These are phyloP conservation scores for Agapornis canus DNA, from an alignment of 2,797 vertebrate species.

Conservation along the genomic window DNA sequence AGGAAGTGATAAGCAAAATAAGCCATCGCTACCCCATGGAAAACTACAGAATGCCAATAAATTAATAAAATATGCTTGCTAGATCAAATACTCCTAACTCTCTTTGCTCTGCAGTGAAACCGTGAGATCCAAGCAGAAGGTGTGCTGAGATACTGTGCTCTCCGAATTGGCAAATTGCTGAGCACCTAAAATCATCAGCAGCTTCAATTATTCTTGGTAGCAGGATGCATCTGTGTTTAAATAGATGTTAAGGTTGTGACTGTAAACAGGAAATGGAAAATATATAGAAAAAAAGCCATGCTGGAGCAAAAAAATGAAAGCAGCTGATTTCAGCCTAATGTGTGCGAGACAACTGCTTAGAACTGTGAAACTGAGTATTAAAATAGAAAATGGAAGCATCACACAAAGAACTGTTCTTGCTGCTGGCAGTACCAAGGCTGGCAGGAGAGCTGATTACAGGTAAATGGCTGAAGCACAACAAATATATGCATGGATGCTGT, in stretches of 20 bases:
- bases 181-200: constrained; percentile 11
- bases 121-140: constrained; percentile 41
- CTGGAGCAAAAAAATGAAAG: not conserved
- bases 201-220: not conserved
- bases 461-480: not conserved
- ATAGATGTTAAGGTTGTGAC: not conserved
- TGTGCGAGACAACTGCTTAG: not conserved
- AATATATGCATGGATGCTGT: not conserved
- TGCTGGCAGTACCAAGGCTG: not conserved
- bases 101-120: not conserved
- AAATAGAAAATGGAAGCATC: not conserved
- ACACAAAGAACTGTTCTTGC: not conserved
- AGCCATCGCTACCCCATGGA: not conserved
- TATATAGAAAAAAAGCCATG: not conserved
- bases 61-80: constrained; percentile 24
- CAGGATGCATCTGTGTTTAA: not conserved
- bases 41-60: constrained; percentile 34
- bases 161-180: not conserved
- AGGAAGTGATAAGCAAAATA: not conserved
- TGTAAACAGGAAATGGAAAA: not conserved
- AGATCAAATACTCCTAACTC: constrained; percentile 16
- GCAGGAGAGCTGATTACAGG: not conserved
- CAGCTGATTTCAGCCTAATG: not conserved
- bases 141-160: not conserved
- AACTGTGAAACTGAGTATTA: not conserved